A percentile compares a stretch with the other conserved stretches of the same genome.
Evolutionary conservation across 2,888 invertebrate genomes (phyloP).

Genomic region (Ormyrus nitidulus): DNA sequence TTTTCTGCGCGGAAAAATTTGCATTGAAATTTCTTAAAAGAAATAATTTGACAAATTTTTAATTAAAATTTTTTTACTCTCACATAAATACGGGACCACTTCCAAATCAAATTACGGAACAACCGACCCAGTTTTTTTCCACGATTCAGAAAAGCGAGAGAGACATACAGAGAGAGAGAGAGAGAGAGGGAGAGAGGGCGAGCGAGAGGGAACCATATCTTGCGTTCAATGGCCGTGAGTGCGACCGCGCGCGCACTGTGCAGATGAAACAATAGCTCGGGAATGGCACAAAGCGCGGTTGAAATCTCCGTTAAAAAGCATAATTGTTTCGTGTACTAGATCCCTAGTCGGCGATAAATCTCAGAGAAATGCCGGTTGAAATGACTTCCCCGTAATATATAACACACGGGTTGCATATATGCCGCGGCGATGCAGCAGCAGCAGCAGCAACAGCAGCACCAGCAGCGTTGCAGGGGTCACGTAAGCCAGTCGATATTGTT

Average conservation of each 20-base stretch:
- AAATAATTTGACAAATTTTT: background rate
- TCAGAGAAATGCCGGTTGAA: constrained; percentile 44
- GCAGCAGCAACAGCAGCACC: constrained; percentile 14
- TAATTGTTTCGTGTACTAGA: constrained; percentile 57
- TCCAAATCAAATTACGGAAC: constrained; percentile 20
- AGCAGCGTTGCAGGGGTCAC: constrained; percentile 39
- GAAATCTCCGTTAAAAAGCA: constrained; percentile 56
- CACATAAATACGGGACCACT: background rate
- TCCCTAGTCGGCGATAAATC: constrained; percentile 51
- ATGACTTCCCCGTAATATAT: constrained; percentile 51
- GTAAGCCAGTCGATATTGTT: constrained; percentile 57
- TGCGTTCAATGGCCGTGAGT: background rate
- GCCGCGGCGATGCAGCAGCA: constrained; percentile 13
- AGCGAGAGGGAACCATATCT: background rate
- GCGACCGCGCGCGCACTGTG: background rate
- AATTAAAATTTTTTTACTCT: constrained; percentile 17
- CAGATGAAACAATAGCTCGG: constrained; percentile 16
- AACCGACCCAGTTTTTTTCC: constrained; percentile 2
- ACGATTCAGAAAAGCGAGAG: no score
- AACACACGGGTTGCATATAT: constrained; percentile 24
- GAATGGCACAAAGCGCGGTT: constrained; percentile 34
- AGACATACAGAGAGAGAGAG: no score
- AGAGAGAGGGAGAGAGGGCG: background rate
- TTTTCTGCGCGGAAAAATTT: background rate
- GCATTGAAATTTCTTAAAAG: background rate